Percentiles rank a stretch among this genome's conserved stretches.
These are phyloP conservation scores for Macaca nemestrina DNA, from an alignment of 2,113 vertebrate genomes.

Conservation along the genomic window DNA sequence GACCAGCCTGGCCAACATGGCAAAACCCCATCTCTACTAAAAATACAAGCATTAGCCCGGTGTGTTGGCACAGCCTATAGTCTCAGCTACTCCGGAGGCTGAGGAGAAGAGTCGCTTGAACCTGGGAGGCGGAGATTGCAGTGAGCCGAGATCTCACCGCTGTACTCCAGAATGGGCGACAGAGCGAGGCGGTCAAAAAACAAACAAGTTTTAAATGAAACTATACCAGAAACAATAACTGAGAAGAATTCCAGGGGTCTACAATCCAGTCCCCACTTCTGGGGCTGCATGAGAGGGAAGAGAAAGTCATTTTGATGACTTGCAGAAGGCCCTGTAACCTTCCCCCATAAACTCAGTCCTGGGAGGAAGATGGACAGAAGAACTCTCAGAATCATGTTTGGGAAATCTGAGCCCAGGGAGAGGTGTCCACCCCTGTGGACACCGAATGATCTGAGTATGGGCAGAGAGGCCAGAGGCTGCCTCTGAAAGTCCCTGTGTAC, in stretches of 20 bases:
- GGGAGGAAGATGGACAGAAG: background rate
- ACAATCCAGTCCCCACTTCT: background rate
- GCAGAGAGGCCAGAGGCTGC: background rate
- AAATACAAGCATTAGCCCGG: no score
- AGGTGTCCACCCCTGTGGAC: background rate
- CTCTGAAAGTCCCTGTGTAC: background rate
- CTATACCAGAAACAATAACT: background rate
- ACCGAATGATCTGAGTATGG: background rate
- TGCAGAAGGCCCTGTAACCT: background rate
- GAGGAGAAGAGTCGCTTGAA: no score
- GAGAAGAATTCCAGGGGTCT: background rate
- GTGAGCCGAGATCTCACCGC: no score
- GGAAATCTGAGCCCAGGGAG: background rate
- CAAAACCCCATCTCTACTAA: no score
- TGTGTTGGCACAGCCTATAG: no score
- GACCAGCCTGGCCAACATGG: no score
- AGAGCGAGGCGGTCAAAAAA: no score
- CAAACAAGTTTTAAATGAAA: constrained; percentile 4
- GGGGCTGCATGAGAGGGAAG: background rate
- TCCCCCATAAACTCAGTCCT: background rate
- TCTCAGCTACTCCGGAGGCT: no score
- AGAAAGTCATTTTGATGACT: background rate
- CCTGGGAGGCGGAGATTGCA: no score
- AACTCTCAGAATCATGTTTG: background rate
- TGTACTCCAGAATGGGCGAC: no score